Evolutionary conservation across 2,113 vertebrate species (phyloP).

Genomic region (Raja brachyura): DNA sequence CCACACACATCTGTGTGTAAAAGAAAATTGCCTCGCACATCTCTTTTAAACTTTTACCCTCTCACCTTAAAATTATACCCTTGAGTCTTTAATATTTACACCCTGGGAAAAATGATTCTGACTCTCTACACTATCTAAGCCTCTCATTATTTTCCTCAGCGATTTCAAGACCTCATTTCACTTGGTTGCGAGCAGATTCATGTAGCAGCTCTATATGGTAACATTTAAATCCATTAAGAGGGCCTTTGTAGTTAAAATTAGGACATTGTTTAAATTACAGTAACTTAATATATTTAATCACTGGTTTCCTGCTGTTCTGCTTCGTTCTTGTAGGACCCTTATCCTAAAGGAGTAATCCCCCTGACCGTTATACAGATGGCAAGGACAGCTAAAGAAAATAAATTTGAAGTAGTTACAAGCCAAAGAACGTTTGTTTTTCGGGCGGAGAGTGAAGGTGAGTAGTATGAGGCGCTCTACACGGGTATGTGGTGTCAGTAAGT

Average conservation of each 20-base stretch:
- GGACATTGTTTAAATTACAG: background rate
- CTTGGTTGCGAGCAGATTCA: background rate
- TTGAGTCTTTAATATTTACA: too few species aligned
- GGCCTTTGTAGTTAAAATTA: background rate
- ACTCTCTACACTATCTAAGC: too few species aligned
- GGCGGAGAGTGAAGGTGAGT: slow-evolving; percentile 79
- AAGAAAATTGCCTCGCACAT: too few species aligned
- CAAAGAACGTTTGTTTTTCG: slow-evolving; percentile 87
- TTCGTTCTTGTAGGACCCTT: slow-evolving; percentile 68
- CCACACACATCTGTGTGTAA: too few species aligned
- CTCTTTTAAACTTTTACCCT: too few species aligned
- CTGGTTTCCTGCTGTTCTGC: background rate
- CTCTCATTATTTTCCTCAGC: background rate
- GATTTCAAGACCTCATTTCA: background rate
- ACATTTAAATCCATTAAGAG: background rate
- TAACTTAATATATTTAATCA: background rate
- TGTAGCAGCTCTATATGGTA: background rate
- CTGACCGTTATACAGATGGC: slow-evolving; percentile 81
- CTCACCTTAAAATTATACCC: too few species aligned
- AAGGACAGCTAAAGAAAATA: slow-evolving; percentile 84
- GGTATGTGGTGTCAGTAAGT: background rate
- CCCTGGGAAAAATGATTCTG: too few species aligned
- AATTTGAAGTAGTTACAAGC: slow-evolving; percentile 88
- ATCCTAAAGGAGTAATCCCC: slow-evolving; percentile 89
- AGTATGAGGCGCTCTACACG: background rate